Percentiles rank a stretch among this genome's conserved stretches.
Conservation (phyloP, 2,888 invertebrate species). For the Heteromyza rotundicornis region DNA sequence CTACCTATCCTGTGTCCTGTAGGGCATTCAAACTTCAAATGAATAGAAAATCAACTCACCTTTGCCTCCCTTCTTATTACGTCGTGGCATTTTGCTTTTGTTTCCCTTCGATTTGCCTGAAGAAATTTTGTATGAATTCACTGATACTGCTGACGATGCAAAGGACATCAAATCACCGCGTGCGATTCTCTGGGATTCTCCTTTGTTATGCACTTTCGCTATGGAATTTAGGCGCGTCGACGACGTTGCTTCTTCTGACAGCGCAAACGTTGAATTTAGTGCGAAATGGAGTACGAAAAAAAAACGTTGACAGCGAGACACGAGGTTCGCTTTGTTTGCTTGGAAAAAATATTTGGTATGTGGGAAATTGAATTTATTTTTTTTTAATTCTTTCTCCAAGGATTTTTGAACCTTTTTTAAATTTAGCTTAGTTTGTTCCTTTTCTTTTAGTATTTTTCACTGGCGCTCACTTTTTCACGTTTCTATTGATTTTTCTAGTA, state of each 20-base stretch:
- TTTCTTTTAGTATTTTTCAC: slow-evolving; percentile 17
- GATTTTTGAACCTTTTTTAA: background rate
- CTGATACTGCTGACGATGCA: slow-evolving; percentile 21
- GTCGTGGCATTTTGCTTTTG: slow-evolving; percentile 55
- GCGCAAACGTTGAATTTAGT: slow-evolving; percentile 7
- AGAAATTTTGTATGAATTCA: slow-evolving; percentile 25
- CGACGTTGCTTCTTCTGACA: background rate
- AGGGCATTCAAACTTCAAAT: too few relatives aligned
- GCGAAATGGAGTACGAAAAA: background rate
- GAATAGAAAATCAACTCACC: slow-evolving; percentile 45
- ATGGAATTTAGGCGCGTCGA: background rate
- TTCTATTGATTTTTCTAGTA: slow-evolving; percentile 8
- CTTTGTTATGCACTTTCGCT: background rate
- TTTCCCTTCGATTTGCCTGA: slow-evolving; percentile 25
- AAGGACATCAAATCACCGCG: too few relatives aligned
- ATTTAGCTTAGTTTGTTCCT: background rate
- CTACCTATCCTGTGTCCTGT: too few relatives aligned
- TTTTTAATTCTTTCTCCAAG: background rate
- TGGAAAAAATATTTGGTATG: too few relatives aligned
- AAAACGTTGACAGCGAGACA: slow-evolving; percentile 20
- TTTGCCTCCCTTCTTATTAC: slow-evolving; percentile 59
- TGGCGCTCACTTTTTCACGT: slow-evolving; percentile 22
- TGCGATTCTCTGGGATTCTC: too few relatives aligned
- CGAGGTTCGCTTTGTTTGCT: slow-evolving; percentile 10
- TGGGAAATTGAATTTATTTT: too few relatives aligned